These are phyloP conservation scores for Mus spretus DNA, from an alignment of 2,797 vertebrate genomes.

Conservation along the genomic window DNA sequence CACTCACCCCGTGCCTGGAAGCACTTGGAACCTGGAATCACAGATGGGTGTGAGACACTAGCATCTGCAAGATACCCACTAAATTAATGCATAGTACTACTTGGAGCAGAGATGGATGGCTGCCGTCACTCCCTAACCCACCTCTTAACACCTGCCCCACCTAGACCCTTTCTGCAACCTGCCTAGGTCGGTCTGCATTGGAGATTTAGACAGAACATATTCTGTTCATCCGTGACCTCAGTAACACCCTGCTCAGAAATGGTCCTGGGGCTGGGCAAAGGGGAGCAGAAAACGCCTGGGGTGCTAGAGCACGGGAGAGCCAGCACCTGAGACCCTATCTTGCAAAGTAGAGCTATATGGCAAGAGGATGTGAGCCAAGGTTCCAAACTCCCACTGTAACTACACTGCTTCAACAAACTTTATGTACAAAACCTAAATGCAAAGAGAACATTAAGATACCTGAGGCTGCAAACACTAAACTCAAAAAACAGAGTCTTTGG, in stretches of 20 bases:
- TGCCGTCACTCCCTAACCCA: not conserved
- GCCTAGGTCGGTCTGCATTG: not conserved
- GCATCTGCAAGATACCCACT: not conserved
- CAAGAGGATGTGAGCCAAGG: not conserved
- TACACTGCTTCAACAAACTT: not conserved
- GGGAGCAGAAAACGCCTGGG: not conserved
- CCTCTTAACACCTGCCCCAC: accelerated
- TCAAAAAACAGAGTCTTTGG: not conserved
- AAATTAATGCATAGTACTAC: not conserved
- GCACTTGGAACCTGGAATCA: not conserved
- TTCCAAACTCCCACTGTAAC: not conserved
- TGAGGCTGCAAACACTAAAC: not conserved
- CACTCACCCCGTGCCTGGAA: not conserved
- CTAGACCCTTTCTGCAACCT: not conserved
- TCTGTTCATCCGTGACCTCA: not conserved
- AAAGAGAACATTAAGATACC: not conserved
- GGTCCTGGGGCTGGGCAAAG: not conserved
- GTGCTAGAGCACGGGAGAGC: not conserved
- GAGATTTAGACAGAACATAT: not conserved
- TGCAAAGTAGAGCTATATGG: not conserved
- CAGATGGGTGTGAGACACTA: not conserved
- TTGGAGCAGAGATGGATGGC: not conserved
- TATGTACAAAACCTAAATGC: not conserved
- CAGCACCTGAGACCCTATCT: not conserved
- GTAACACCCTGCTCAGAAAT: not conserved